These are phyloP conservation scores for Cepaea nemoralis DNA, from an alignment of 1,140 invertebrate species.

Conservation along the genomic window DNA sequence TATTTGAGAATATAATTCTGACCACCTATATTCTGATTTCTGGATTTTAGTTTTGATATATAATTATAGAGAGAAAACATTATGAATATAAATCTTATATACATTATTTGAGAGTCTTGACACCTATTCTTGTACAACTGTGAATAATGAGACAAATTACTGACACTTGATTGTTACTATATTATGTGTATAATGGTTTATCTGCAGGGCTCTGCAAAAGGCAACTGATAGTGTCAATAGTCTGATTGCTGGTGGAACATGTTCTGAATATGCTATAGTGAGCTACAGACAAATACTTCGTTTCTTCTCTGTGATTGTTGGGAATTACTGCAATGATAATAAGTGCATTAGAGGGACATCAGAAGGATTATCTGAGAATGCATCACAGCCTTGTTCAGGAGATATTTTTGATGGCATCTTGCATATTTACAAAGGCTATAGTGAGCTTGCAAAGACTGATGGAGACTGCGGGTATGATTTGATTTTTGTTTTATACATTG, in stretches of 20 bases:
- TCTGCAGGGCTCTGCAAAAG: conserved; percentile 29
- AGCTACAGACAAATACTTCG: neutral
- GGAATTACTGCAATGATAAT: conserved; percentile 25
- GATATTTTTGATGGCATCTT: conserved; percentile 29
- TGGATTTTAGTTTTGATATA: no score
- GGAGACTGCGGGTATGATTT: conserved; percentile 29
- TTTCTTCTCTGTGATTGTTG: conserved; percentile 14
- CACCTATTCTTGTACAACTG: no score
- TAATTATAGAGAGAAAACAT: no score
- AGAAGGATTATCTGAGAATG: neutral
- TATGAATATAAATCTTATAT: no score
- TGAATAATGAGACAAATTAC: no score
- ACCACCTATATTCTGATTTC: no score
- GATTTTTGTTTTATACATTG: no score
- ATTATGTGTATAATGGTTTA: neutral
- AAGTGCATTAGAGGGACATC: neutral
- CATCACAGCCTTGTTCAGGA: neutral
- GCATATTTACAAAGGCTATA: conserved; percentile 14
- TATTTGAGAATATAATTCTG: no score
- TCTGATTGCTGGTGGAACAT: conserved; percentile 1
- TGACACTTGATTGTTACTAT: no score
- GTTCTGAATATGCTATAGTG: neutral
- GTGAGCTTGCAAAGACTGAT: neutral
- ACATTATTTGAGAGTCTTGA: no score
- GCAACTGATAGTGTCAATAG: conserved; percentile 18